Base-by-base conservation (phyloP, 2,888 invertebrate genomes). In the Agapostemon virescens region DNA sequence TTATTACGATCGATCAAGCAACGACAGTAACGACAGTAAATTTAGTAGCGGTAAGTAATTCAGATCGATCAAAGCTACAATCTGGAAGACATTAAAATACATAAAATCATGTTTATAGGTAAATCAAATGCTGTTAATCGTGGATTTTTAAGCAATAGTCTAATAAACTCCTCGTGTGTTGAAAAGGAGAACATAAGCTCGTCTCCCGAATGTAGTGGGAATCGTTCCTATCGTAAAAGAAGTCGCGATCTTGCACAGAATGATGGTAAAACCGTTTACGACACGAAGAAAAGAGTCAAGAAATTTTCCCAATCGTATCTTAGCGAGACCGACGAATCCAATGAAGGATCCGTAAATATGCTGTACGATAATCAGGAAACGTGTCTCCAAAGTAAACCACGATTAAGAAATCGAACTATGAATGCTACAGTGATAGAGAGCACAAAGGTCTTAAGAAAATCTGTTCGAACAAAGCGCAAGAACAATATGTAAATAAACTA, bases 141-240 rank as follows among this genome's bases (percentile, higher is more conserved):
- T 20, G 68, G 55, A 67, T 13, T 40, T 61, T 42, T 77, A 23
- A 73, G 73, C 15, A 63, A 52, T 0, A 78, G 38, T 40, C 13
- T 9, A 55, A 20, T 23, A 0, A 66, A 72, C 20, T n/a, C 36
- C 0, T 63, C 36, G 13, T 78, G 68, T 52, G 33, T 66, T 11
- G 85, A 87, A 17, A 87, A 85, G 73, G 87, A 83, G 73, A 87
- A 86, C 40, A 20, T 75, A 71, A 66, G 55, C 26, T 63, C 66
- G 0, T 45, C 74, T 13, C 38, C 79, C 0, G 77, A 81, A 75
- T 42, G 42, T 67, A 20, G 55, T 13, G 49, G 26, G 17, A 69
- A 30, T 64, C 67, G 74, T 40, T 26, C 52, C 17, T 3, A 69
- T 61, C 66, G 84, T 70, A 86, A 86, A 30, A 81, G 84, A 42